A percentile compares a stretch with the other conserved stretches of the same genome.
These are phyloP conservation scores for Brachypodius melanocephalos DNA, from an alignment of 2,113 vertebrate genomes.

Conservation along the genomic window DNA sequence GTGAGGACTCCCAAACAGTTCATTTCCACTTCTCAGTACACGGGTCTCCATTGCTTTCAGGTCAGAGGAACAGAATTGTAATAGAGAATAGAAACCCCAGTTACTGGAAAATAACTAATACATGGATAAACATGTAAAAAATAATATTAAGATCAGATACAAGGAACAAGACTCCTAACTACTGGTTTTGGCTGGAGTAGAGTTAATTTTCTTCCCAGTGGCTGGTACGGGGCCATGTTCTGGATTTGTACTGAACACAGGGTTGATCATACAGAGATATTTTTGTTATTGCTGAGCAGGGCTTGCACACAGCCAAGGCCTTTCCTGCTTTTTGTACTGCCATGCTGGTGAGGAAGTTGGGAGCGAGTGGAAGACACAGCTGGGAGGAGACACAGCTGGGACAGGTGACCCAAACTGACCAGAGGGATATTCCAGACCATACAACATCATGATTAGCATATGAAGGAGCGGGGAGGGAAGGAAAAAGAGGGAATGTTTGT, in stretches of 20 bases:
- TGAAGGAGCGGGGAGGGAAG: neutral
- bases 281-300: neutral
- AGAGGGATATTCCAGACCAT: neutral
- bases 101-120: neutral
- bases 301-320: neutral
- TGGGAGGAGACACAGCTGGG: neutral
- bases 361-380: neutral
- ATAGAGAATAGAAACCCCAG: neutral
- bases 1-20: neutral
- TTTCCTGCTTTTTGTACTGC: neutral
- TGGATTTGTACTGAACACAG: neutral
- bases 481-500: neutral
- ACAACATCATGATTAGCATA: neutral
- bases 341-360: fast-evolving
- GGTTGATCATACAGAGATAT: neutral
- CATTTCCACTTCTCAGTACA: neutral
- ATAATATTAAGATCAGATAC: neutral
- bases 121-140: neutral
- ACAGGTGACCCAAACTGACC: neutral
- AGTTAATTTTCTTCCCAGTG: neutral
- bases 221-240: neutral
- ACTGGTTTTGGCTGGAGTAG: neutral
- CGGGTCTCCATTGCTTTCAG: neutral
- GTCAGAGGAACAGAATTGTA: neutral
- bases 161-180: neutral